Evolutionary conservation across 2,797 vertebrate species (phyloP).

Genomic region (Enteromius mattozi): DNA sequence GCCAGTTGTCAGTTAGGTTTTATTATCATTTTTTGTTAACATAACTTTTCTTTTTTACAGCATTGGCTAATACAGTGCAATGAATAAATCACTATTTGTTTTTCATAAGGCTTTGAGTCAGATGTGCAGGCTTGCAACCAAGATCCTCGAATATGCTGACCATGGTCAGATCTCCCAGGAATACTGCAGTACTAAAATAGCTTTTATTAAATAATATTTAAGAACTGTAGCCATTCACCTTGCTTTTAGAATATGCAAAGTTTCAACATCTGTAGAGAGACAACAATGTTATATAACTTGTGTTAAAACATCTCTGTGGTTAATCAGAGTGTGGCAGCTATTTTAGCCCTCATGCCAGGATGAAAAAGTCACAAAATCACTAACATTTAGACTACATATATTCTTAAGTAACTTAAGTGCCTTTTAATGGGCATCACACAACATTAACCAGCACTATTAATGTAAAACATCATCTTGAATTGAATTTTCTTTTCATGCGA

Average conservation of each 20-base stretch:
- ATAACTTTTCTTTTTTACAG: conserved; percentile 1
- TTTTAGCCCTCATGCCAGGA: background rate
- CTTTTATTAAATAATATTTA: background rate
- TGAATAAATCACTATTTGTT: background rate
- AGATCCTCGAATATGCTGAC: background rate
- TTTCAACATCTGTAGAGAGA: conserved; percentile 6
- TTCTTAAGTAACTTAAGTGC: background rate
- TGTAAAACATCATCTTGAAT: background rate
- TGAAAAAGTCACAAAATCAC: background rate
- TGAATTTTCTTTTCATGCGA: background rate
- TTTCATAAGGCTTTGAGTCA: background rate
- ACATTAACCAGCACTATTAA: conserved; percentile 10
- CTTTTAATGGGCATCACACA: background rate
- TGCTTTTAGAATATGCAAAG: background rate
- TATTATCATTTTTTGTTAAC: background rate
- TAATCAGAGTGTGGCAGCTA: background rate
- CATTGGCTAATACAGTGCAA: background rate
- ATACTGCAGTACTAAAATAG: background rate
- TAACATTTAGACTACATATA: background rate
- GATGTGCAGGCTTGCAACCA: background rate
- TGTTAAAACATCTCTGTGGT: background rate
- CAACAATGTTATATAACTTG: background rate
- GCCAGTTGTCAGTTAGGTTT: background rate
- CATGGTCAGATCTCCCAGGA: background rate
- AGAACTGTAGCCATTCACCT: background rate